These are phyloP conservation scores for Crenuchus spilurus DNA, from an alignment of 2,797 vertebrate species.

Conservation along the genomic window DNA sequence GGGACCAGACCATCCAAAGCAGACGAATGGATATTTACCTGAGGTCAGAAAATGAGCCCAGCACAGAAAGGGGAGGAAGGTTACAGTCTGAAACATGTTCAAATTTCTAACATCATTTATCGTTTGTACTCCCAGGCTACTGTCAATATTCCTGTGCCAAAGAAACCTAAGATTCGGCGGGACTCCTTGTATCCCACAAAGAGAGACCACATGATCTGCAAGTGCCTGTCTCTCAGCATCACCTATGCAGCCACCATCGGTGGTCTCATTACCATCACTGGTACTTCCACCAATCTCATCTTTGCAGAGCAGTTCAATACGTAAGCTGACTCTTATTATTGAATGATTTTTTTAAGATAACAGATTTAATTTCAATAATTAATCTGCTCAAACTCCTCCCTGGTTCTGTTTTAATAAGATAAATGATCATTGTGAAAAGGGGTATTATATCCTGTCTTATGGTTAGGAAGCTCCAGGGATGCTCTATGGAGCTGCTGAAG, in stretches of 20 bases:
- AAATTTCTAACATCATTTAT: neutral
- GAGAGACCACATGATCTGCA: slow-evolving; percentile 95
- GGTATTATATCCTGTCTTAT: too few species aligned
- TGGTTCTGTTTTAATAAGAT: too few species aligned
- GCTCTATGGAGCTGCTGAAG: too few species aligned
- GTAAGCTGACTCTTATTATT: slow-evolving; percentile 66
- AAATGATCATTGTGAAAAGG: too few species aligned
- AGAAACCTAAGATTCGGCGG: slow-evolving; percentile 67
- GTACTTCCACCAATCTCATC: slow-evolving; percentile 97
- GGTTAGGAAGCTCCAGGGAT: too few species aligned
- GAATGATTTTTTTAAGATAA: too few species aligned
- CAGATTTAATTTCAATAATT: too few species aligned
- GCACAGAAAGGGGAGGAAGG: neutral
- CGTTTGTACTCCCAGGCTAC: slow-evolving; percentile 41
- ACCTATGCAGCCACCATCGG: slow-evolving; percentile 95
- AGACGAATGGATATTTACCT: slow-evolving; percentile 75
- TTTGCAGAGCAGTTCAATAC: slow-evolving; percentile 98
- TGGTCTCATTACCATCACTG: slow-evolving; percentile 95
- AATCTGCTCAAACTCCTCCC: too few species aligned
- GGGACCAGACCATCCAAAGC: slow-evolving; percentile 53
- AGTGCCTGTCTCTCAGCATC: slow-evolving; percentile 94
- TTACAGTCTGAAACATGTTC: neutral
- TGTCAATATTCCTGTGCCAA: slow-evolving; percentile 59
- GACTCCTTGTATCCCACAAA: slow-evolving; percentile 86
- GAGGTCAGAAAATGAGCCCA: slow-evolving; percentile 63